Base-by-base conservation (phyloP, 2,113 vertebrate genomes). In the Bothrops jararaca region DNA sequence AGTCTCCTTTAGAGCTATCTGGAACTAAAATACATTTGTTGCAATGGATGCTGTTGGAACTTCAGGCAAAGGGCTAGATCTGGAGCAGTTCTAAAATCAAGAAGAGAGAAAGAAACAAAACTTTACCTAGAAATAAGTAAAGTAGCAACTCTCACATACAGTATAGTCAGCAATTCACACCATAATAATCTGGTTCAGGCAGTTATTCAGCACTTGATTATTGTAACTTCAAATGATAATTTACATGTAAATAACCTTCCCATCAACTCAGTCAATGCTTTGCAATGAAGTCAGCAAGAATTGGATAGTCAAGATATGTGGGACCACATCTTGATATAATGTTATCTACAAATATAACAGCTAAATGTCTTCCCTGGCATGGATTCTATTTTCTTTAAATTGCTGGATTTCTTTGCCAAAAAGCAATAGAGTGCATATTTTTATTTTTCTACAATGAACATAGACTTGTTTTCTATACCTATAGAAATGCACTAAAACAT, bases 331-430 rank as follows among this genome's bases (percentile, higher is more conserved):
- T 42, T 80, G 20, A 80, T 4, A 58, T 53, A 23, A 18, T 64
- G 48, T 20, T 50, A 88, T 45, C 50, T 91, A 86, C 93, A 80
- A 95, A 86, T 90, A 86, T 53, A 18, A 10, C 48, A 90, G 94
- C 92, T 93, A 96, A 69, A 95, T 90, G 60, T n/a, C 90, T 95
- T 95, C 8, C n/a, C 85, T 92, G 92, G 88, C 34, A 91, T 90
- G 87, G 53, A 5, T 93, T 95, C 95, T 91, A 13, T 94, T 95
- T 95, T 89, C 7, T 1, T 88, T 88, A 92, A 64, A 20, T 86
- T 48, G 53, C 85, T 12, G 86, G 18, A 42, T 42, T 80, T 80
- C 18, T 52, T 69, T 42, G 93, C 95, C 2, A 7, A 88, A 90
- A 64, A 85, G 23, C 93, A 56, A 93, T 90, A 94, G 89, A 93